Evolutionary conservation across 1,140 invertebrate genomes (phyloP).

Genomic region (Atta texana): DNA sequence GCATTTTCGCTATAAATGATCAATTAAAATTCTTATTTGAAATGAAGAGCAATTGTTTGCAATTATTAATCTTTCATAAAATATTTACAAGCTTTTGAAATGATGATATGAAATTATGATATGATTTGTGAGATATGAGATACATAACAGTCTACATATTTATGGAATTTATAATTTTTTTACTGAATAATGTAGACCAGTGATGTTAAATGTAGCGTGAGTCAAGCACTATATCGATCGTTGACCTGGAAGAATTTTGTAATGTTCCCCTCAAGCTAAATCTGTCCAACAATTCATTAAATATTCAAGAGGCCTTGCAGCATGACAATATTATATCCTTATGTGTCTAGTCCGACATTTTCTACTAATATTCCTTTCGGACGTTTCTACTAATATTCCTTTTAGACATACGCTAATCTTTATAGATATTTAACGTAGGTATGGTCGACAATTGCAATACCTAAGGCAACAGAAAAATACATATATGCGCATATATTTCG

Average conservation of each 20-base stretch:
- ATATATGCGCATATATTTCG: neutral
- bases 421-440: constrained; percentile 17
- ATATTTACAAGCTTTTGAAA: neutral
- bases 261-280: constrained; percentile 7
- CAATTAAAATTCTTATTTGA: neutral
- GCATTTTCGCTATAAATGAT: neutral
- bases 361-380: constrained; percentile 19
- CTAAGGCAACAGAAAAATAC: neutral
- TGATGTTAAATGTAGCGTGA: neutral
- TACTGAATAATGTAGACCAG: neutral
- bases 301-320: constrained; percentile 55
- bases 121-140: neutral
- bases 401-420: constrained; percentile 16
- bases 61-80: constrained; percentile 1
- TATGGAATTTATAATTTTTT: constrained; percentile 17
- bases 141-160: neutral
- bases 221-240: constrained; percentile 1
- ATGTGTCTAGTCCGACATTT: neutral
- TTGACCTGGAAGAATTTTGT: constrained; percentile 36
- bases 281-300: constrained; percentile 20
- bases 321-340: constrained; percentile 28
- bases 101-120: neutral
- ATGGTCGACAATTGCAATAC: constrained; percentile 39
- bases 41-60: neutral
- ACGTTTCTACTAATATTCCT: neutral